A percentile compares a stretch with the other conserved stretches of the same genome.
Evolutionary conservation across 2,113 vertebrate species (phyloP).

Genomic region (Myanophis thanlyinensis): DNA sequence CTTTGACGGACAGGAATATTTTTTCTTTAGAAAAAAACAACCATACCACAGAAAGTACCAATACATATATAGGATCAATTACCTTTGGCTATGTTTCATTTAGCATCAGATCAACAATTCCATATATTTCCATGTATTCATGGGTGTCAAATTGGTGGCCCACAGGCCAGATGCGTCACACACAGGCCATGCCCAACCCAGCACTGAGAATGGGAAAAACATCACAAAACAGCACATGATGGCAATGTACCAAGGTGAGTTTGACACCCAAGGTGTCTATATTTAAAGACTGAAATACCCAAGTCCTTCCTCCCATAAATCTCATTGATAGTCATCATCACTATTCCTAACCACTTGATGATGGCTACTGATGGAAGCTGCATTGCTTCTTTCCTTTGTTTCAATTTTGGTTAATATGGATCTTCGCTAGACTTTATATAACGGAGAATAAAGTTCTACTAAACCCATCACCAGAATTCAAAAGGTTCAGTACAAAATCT

Average conservation of each 20-base stretch:
- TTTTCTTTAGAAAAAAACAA: background rate
- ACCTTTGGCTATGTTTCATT: background rate
- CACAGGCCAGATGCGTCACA: too few relatives aligned
- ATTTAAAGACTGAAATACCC: background rate
- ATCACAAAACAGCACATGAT: too few relatives aligned
- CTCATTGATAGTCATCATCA: background rate
- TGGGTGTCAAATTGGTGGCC: too few relatives aligned
- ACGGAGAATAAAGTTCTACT: background rate
- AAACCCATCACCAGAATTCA: background rate
- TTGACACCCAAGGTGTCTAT: background rate
- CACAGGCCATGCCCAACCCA: too few relatives aligned
- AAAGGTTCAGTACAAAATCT: background rate
- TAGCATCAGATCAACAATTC: background rate
- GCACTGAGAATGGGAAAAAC: too few relatives aligned
- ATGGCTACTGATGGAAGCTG: background rate
- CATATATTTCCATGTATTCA: background rate
- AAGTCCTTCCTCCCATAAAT: background rate
- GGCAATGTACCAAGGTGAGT: too few relatives aligned
- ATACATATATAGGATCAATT: background rate
- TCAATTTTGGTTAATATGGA: background rate
- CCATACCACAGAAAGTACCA: background rate
- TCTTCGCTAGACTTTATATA: background rate
- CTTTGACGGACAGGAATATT: background rate
- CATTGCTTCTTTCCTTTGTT: background rate
- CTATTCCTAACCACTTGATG: background rate